Percentiles rank a stretch among this genome's conserved stretches.
phyloP scores from a whole-genome alignment of 30 jellyfish, hydroid and myxozoan genomes.

The Pelagia noctiluca region DNA sequence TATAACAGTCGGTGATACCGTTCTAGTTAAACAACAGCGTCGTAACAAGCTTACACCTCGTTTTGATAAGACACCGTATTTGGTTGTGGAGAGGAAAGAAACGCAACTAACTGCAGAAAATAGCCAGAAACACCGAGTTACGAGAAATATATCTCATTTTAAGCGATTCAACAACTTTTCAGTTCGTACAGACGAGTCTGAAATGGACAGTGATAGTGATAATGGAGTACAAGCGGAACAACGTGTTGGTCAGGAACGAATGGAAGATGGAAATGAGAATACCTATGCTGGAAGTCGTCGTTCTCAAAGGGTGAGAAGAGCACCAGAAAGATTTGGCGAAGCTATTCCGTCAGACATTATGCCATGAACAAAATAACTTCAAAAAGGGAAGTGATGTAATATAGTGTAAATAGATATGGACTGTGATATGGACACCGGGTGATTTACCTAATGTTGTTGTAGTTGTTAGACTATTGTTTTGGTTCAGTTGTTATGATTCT shows the following conservation, averaged over 20 bases:
- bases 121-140: slow-evolving; percentile 50
- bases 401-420: no score
- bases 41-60: no score
- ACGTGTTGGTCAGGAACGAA: background rate
- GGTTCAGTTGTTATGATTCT: no score
- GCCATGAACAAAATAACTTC: slow-evolving; percentile 22
- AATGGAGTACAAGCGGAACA: background rate
- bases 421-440: no score
- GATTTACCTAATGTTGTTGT: no score
- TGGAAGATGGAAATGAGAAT: slow-evolving; percentile 6
- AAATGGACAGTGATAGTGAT: slow-evolving; percentile 32
- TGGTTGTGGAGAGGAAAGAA: background rate
- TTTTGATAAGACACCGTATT: background rate
- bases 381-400: slow-evolving; percentile 61
- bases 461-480: no score
- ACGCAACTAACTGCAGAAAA: slow-evolving; percentile 22
- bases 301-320: slow-evolving; percentile 44
- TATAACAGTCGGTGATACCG: slow-evolving; percentile 10
- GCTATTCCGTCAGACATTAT: slow-evolving; percentile 31
- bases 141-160: slow-evolving; percentile 45
- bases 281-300: slow-evolving; percentile 25
- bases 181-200: slow-evolving; percentile 36
- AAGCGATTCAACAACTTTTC: slow-evolving; percentile 8
- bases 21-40: background rate
- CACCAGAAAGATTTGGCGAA: slow-evolving; percentile 53